These are phyloP conservation scores for Hipposideros armiger DNA, from an alignment of 2,113 vertebrate genomes.

Conservation along the genomic window DNA sequence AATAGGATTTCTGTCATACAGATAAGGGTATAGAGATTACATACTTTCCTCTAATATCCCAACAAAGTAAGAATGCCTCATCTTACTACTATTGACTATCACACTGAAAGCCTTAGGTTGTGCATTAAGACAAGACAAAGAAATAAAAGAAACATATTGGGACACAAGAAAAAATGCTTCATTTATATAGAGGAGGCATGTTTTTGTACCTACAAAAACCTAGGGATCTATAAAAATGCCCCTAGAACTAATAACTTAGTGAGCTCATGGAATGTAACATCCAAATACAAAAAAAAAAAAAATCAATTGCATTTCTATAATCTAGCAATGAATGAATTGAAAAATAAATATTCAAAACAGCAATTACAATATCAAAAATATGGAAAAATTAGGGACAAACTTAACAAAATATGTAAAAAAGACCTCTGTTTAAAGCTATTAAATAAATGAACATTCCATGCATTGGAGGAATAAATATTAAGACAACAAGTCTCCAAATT, in stretches of 20 bases:
- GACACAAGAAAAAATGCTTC: neutral
- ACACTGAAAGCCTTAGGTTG: neutral
- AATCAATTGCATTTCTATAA: neutral
- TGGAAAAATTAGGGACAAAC: neutral
- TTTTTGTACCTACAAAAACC: neutral
- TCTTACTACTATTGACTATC: neutral
- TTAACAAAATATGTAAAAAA: neutral
- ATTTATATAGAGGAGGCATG: neutral
- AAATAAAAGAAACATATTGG: neutral
- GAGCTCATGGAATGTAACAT: neutral
- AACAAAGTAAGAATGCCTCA: neutral
- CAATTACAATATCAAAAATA: neutral
- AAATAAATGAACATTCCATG: neutral
- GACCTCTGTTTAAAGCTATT: neutral
- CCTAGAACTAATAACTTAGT: neutral
- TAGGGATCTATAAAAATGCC: neutral
- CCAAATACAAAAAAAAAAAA: neutral
- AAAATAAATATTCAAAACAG: neutral
- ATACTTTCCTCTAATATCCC: neutral
- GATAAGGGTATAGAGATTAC: neutral
- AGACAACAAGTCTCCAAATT: neutral
- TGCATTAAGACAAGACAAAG: neutral
- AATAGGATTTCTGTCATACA: neutral
- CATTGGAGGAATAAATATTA: neutral
- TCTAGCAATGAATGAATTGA: neutral